Evolutionary conservation across 2,888 invertebrate genomes (phyloP).

Genomic region (Andrena dorsata): DNA sequence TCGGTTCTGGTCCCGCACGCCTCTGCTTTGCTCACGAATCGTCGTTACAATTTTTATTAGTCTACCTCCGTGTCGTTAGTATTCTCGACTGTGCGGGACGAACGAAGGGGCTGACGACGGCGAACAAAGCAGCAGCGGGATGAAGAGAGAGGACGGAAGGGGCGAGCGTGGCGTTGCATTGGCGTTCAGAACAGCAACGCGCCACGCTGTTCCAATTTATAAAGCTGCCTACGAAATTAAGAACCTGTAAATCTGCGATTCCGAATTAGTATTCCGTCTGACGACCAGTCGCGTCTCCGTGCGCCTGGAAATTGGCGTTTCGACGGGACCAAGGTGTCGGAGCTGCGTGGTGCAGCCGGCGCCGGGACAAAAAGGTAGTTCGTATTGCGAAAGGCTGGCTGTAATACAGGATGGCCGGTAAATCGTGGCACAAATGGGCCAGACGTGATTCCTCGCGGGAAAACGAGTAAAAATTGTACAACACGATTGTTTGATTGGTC

Average conservation of each 20-base stretch:
- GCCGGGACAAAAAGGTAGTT: conserved; percentile 47
- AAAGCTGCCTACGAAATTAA: conserved; percentile 83
- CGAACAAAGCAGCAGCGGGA: conserved; percentile 20
- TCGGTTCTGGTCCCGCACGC: conserved; percentile 16
- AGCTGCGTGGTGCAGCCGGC: conserved; percentile 32
- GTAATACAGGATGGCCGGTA: conserved; percentile 7
- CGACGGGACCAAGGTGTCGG: conserved; percentile 34
- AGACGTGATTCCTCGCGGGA: no score
- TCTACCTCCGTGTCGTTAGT: conserved; percentile 64
- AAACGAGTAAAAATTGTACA: no score
- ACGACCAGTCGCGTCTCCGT: conserved; percentile 64
- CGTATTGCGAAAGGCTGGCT: conserved; percentile 40
- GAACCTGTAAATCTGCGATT: conserved; percentile 83
- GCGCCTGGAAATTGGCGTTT: conserved; percentile 49
- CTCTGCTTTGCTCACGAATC: conserved; percentile 39
- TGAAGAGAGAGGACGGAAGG: neutral
- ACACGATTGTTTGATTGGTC: no score
- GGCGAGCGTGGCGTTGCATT: conserved; percentile 38
- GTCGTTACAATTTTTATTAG: conserved; percentile 68
- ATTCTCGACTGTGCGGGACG: conserved; percentile 55
- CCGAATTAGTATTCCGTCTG: conserved; percentile 83
- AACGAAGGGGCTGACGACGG: neutral
- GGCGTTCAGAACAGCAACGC: conserved; percentile 49
- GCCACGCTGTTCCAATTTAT: conserved; percentile 80
- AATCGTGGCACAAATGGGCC: no score